phyloP scores from a whole-genome alignment of 37 sponge, comb jelly and placozoan species.

The Haliclona indistincta region DNA sequence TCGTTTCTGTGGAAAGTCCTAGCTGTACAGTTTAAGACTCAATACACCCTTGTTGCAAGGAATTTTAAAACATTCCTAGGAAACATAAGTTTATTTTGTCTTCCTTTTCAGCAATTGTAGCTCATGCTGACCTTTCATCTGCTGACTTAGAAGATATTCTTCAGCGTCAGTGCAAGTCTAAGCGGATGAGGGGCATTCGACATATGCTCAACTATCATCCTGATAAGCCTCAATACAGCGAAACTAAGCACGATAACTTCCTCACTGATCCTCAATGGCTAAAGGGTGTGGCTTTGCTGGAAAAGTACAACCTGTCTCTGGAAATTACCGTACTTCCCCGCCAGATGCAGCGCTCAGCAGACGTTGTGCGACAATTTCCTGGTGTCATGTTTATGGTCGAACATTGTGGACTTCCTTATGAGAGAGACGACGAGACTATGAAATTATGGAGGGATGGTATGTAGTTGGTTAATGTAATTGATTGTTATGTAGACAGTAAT shows the following conservation, averaged over 20 bases:
- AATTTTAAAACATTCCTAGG: too few species aligned
- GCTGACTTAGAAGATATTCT: slow-evolving; percentile 49
- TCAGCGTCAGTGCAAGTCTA: slow-evolving; percentile 51
- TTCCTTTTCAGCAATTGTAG: slow-evolving; percentile 50
- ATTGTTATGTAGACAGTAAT: too few species aligned
- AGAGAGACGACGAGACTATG: slow-evolving; percentile 67
- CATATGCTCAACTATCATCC: slow-evolving; percentile 83
- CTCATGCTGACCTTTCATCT: slow-evolving; percentile 49
- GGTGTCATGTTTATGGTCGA: slow-evolving; percentile 78
- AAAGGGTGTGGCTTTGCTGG: slow-evolving; percentile 64
- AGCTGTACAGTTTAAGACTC: too few species aligned
- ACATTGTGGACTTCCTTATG: slow-evolving; percentile 82
- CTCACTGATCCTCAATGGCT: slow-evolving; percentile 78
- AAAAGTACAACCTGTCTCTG: slow-evolving; percentile 77
- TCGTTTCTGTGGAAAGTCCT: too few species aligned
- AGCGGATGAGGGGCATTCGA: slow-evolving; percentile 74
- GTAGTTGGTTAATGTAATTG: too few species aligned
- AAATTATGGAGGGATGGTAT: slow-evolving; percentile 85
- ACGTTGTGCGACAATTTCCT: slow-evolving; percentile 61
- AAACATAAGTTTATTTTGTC: slow-evolving; percentile 1
- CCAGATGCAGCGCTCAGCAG: slow-evolving; percentile 60
- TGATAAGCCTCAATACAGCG: slow-evolving; percentile 31
- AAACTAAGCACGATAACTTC: slow-evolving; percentile 63
- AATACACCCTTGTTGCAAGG: too few species aligned
- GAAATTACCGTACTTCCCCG: slow-evolving; percentile 70